phyloP scores from a whole-genome alignment of 1,140 invertebrate species.

The Dreissena rostriformis region DNA sequence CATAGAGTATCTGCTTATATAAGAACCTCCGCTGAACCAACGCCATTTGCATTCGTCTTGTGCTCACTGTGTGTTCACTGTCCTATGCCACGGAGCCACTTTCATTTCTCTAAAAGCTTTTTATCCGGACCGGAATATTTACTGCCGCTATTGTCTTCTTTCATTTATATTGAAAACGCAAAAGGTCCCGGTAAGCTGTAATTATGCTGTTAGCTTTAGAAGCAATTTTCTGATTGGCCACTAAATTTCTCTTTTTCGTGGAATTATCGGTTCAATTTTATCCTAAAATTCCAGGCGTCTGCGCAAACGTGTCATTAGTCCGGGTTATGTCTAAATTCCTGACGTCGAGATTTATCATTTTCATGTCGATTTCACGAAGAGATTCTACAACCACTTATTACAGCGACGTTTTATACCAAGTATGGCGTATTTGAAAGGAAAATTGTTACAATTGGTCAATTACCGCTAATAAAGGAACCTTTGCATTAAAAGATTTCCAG shows the following conservation, averaged over 20 bases:
- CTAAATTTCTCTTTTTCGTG: constrained; percentile 24
- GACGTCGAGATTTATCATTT: constrained; percentile 58
- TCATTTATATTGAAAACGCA: constrained; percentile 41
- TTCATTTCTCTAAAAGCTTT: too few species aligned
- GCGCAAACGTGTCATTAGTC: constrained; percentile 40
- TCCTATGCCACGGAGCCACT: too few species aligned
- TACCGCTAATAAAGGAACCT: constrained; percentile 51
- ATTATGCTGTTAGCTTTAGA: constrained; percentile 49
- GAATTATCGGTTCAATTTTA: constrained; percentile 50
- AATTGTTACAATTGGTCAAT: constrained; percentile 56
- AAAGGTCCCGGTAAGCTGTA: constrained; percentile 34
- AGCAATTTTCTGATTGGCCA: constrained; percentile 44
- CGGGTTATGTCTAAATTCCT: constrained; percentile 48
- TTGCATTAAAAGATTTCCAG: constrained; percentile 56
- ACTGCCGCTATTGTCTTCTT: constrained; percentile 22
- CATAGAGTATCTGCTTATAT: too few species aligned
- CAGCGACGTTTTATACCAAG: constrained; percentile 39
- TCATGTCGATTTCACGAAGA: constrained; percentile 51
- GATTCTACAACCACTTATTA: constrained; percentile 47
- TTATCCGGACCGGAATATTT: too few species aligned
- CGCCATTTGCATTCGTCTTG: too few species aligned
- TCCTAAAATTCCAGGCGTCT: constrained; percentile 49
- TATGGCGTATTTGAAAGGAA: constrained; percentile 55
- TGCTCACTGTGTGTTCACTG: too few species aligned
- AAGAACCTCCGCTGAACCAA: too few species aligned